A percentile compares a stretch with the other conserved stretches of the same genome.
Conservation (phyloP, 2,888 invertebrate genomes). For the Scaptomyza caliginosa region DNA sequence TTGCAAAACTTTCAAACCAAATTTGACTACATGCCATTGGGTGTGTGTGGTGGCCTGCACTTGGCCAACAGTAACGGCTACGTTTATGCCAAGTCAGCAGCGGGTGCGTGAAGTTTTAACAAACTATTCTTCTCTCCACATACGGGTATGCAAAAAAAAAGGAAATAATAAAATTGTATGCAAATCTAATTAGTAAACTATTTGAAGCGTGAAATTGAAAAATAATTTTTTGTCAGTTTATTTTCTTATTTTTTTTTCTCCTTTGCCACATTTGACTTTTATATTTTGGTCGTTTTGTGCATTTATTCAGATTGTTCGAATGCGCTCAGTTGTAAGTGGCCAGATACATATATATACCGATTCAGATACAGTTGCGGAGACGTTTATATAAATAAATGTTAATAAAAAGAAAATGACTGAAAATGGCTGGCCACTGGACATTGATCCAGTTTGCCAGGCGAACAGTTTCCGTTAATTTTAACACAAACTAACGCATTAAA, state of each 20-base stretch:
- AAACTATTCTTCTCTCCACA: conserved; percentile 37
- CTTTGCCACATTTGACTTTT: background rate
- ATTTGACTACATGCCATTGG: conserved; percentile 17
- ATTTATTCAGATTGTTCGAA: conserved; percentile 67
- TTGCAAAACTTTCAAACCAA: conserved; percentile 50
- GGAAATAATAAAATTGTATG: conserved; percentile 77
- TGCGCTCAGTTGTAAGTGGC: conserved; percentile 65
- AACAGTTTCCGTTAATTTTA: conserved; percentile 60
- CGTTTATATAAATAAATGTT: conserved; percentile 6
- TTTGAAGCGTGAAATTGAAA: conserved; percentile 83
- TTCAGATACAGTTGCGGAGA: conserved; percentile 18
- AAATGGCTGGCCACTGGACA: conserved; percentile 35
- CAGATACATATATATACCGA: conserved; percentile 38
- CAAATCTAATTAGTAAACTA: conserved; percentile 83
- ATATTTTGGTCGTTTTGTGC: background rate
- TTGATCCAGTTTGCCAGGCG: background rate
- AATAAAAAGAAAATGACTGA: conserved; percentile 9
- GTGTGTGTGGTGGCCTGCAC: background rate
- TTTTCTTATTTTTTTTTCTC: conserved; percentile 23
- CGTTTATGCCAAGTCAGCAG: conserved; percentile 69
- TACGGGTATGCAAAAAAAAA: conserved; percentile 66
- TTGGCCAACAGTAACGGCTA: conserved; percentile 12
- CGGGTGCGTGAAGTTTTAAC: conserved; percentile 38
- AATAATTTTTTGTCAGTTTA: conserved; percentile 56
- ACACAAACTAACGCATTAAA: conserved; percentile 51